These are phyloP conservation scores for Phrynocephalus forsythii DNA, from an alignment of 2,797 vertebrate species.

Conservation along the genomic window DNA sequence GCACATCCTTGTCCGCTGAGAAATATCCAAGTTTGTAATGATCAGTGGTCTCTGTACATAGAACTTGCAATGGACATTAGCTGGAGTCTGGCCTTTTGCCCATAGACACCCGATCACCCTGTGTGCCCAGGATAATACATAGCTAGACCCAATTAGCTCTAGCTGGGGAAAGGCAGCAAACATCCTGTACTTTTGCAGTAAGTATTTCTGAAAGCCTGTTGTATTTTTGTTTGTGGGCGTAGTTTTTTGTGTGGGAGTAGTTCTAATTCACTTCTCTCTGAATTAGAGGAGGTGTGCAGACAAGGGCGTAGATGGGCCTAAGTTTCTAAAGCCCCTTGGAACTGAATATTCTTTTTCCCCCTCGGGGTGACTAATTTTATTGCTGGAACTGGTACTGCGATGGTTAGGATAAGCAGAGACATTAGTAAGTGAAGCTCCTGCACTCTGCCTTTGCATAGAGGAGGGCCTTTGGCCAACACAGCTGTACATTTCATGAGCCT, in stretches of 20 bases:
- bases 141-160: neutral
- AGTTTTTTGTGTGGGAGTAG: neutral
- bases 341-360: neutral
- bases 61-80: constrained; percentile 11
- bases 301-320: no score
- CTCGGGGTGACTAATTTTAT: neutral
- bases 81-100: neutral
- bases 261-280: neutral
- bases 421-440: neutral
- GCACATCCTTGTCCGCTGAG: neutral
- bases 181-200: neutral
- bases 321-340: neutral
- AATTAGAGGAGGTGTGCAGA: neutral
- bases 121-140: neutral
- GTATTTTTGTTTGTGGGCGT: neutral
- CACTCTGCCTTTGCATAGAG: neutral
- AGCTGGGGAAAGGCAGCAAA: neutral
- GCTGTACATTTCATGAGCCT: no score
- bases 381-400: neutral
- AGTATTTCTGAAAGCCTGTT: neutral
- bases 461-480: neutral
- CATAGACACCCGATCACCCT: neutral
- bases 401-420: neutral
- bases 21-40: neutral
- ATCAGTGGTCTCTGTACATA: constrained; percentile 1